Evolutionary conservation across 1,140 invertebrate species (phyloP).

Genomic region (Dryas iulia): DNA sequence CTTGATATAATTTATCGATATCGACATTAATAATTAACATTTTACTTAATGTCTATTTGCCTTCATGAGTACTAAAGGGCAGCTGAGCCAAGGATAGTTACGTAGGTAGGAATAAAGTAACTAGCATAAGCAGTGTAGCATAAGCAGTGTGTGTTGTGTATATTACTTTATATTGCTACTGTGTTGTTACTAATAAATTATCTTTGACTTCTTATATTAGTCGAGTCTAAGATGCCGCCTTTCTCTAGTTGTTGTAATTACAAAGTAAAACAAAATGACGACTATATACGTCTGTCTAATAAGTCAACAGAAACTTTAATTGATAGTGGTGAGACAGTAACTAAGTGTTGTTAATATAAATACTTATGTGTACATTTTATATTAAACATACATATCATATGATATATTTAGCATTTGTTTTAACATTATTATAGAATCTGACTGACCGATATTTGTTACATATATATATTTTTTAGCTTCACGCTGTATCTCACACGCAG

Average conservation of each 20-base stretch:
- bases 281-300: not conserved
- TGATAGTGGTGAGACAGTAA: not conserved
- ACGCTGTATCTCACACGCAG: no score
- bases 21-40: no score
- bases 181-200: not conserved
- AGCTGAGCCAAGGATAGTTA: not conserved
- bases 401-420: no score
- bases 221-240: not conserved
- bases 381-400: no score
- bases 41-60: not conserved
- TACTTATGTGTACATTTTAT: no score
- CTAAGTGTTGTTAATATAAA: not conserved
- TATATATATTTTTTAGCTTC: no score
- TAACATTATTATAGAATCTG: no score
- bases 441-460: no score
- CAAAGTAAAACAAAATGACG: not conserved
- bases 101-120: not conserved
- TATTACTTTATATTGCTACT: not conserved
- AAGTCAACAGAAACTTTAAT: not conserved
- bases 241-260: not conserved
- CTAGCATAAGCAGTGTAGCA: not conserved
- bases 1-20: no score
- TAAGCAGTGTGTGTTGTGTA: no score
- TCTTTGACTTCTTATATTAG: not conserved
- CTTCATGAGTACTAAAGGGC: not conserved